Base-by-base conservation (phyloP, 2,797 vertebrate species). In the Tapirus indicus region DNA sequence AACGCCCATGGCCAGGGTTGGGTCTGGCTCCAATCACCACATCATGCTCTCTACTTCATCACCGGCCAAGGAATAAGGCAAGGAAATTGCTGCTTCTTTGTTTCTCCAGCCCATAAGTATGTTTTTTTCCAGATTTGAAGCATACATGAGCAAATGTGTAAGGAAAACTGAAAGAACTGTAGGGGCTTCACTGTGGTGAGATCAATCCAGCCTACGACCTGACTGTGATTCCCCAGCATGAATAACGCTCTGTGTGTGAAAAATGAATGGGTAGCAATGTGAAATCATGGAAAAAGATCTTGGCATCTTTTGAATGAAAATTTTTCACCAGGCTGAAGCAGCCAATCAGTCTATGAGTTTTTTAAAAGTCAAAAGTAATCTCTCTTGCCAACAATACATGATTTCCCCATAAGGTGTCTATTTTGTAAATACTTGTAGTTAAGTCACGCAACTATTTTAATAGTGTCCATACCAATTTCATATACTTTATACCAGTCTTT, bases 1-100 rank as follows among this genome's bases (percentile, higher is more conserved):
- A 96, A 4, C 82, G 96, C 93, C 97, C 74, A 94, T 91, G 92
- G 93, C 95, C 95, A 97, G 89, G 29, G 78, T 68, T 91, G 95
- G 86, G 88, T 92, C 97, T 97, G 97, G 96, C 97, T 98, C 97
- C 90, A 97, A 86, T 97, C 95, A 97, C 92, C 80, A 91, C 69
- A 78, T 87, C 32, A n/a, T 80, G 84, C 49, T 78, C 72, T 86
- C 96, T 93, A 88, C 97, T 97, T 97, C 97, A 97, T 97, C 94
- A 91, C 3, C 3, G 16, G 94, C 90, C 97, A 98, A 98, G 72
- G 69, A 97, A 94, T 93, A 97, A 95, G 84, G 94, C 95, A 97
- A 95, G 95, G 88, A 95, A 96, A 97, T 95, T 91, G 75, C 91
- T 95, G 68, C 84, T 97, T 71, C 93, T 95, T 97, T 97, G 95